Conservation (phyloP, 2,797 vertebrate genomes). For the Lutjanus campechanus region DNA sequence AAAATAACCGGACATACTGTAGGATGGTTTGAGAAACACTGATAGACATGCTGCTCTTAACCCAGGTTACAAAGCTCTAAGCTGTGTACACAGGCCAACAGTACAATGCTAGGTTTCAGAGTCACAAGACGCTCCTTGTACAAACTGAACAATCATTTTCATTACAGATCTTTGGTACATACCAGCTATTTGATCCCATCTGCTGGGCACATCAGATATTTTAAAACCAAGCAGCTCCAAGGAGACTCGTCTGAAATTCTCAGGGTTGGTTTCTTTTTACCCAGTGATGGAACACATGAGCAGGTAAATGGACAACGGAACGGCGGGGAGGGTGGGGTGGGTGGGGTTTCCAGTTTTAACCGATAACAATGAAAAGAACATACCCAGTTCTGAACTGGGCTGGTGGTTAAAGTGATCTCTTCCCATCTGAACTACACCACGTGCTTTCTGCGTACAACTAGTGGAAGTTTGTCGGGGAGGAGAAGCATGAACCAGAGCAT, state of each 20-base stretch:
- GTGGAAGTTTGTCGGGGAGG: constrained; percentile 52
- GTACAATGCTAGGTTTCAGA: constrained; percentile 57
- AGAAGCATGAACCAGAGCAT: constrained; percentile 59
- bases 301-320: constrained; percentile 42
- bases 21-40: constrained; percentile 65
- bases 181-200: constrained; percentile 73
- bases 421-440: constrained; percentile 66
- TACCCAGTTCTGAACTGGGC: constrained; percentile 49
- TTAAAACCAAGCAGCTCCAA: constrained; percentile 71
- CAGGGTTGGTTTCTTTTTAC: constrained; percentile 39
- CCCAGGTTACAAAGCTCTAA: constrained; percentile 60
- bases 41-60: constrained; percentile 60
- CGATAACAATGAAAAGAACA: constrained; percentile 52
- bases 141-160: constrained; percentile 75
- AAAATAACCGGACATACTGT: constrained; percentile 47
- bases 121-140: constrained; percentile 55
- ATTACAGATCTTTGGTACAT: constrained; percentile 85
- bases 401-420: constrained; percentile 65
- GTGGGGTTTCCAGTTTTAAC: constrained; percentile 64
- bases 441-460: constrained; percentile 63
- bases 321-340: background rate
- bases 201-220: constrained; percentile 61
- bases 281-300: constrained; percentile 55
- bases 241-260: constrained; percentile 45
- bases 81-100: constrained; percentile 59